Base-by-base conservation (phyloP, 2,888 invertebrate species). In the Ectemnius continuus region DNA sequence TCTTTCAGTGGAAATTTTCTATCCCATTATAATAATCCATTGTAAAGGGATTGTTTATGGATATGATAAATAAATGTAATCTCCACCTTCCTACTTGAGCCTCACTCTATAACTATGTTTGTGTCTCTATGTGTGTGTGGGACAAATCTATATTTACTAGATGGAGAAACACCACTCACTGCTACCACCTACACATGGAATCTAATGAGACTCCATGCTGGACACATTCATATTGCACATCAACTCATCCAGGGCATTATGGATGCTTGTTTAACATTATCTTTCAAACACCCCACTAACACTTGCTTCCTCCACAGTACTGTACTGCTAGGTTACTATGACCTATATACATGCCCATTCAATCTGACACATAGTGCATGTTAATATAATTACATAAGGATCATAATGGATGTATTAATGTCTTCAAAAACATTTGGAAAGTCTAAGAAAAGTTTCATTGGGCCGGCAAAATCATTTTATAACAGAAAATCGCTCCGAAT, bases 91-190 rank as follows among this genome's bases (percentile, higher is more conserved):
- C 20, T 58, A 48, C 46, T 71, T 52, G 6, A 58, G 45, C 20
- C 59, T 61, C 64, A 73, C 45, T 70, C 14, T 52, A 16, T 45
- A 67, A n/a, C 36, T 26, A 67, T 73, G 11, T 66, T 47, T 77
- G 20, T 72, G 28, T 71, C n/a, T n/a, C 28, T 26, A 67, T 73
- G 11, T 66, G 52, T 77, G 26, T 72, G 36, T 71, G 59, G 52
- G 67, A 61, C 60, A 78, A 76, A 78, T 83, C 75, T 80, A 80
- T 78, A 84, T 84, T 84, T 84, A 80, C 59, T 77, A 71, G 59
- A 57, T 75, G 63, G 28, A 69, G 62, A 61, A 73, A 26, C 58
- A 76, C 47, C 63, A 73, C 64, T 73, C 79, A 75, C 71, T 81
- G 67, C 67, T 76, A 82, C 70, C 71, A 80, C 64, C 75, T 77